Evolutionary conservation across 2,113 vertebrate species (phyloP).

Genomic region (Pantherophis guttatus): DNA sequence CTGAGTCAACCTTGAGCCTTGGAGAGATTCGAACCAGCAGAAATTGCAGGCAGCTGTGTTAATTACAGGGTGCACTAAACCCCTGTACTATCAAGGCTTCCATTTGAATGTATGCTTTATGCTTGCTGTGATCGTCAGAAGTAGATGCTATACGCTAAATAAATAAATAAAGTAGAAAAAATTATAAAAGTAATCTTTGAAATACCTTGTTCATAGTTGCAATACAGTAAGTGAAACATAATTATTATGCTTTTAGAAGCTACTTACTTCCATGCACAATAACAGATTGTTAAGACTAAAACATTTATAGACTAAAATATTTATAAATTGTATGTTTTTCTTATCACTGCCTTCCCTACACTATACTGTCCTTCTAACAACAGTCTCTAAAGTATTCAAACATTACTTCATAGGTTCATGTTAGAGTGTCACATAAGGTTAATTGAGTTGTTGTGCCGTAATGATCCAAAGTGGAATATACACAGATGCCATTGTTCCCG

Average conservation of each 20-base stretch:
- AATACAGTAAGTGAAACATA: constrained; percentile 45
- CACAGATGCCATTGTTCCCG: constrained; percentile 44
- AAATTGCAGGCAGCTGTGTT: too few relatives aligned
- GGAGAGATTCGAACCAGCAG: too few relatives aligned
- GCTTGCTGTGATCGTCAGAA: not conserved
- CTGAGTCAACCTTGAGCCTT: too few relatives aligned
- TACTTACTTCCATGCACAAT: constrained; percentile 25
- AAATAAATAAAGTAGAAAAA: constrained; percentile 7
- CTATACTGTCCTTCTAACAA: constrained; percentile 24
- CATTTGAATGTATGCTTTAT: not conserved
- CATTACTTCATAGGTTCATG: constrained; percentile 44
- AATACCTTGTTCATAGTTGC: constrained; percentile 24
- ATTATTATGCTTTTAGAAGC: constrained; percentile 31
- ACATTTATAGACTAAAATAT: constrained; percentile 27
- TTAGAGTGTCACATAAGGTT: constrained; percentile 44
- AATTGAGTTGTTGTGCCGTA: constrained; percentile 56
- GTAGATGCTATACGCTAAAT: not conserved
- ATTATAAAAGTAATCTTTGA: constrained; percentile 20
- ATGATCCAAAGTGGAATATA: constrained; percentile 26
- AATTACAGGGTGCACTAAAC: too few relatives aligned
- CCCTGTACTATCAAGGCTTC: too few relatives aligned
- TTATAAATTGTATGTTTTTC: constrained; percentile 36
- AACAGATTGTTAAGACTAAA: constrained; percentile 19
- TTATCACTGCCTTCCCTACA: constrained; percentile 7
- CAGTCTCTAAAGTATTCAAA: constrained; percentile 45